Percentiles rank a stretch among this genome's conserved stretches.
phyloP scores from a whole-genome alignment of 2,797 vertebrate genomes.

The Fringilla coelebs region DNA sequence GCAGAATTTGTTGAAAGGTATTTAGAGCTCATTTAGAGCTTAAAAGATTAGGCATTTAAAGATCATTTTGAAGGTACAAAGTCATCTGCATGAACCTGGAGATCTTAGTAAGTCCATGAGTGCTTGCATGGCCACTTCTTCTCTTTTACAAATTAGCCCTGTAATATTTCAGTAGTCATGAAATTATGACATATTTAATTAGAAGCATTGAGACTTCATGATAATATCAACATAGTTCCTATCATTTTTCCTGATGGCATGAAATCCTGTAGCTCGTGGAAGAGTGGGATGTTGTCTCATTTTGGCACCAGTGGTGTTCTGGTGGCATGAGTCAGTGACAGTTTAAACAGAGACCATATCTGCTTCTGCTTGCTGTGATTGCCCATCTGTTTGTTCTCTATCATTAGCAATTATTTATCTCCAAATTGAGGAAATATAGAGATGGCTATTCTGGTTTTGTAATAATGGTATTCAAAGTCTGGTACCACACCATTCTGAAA shows the following conservation, averaged over 20 bases:
- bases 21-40: not conserved
- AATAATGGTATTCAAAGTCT: not conserved
- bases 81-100: not conserved
- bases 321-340: not conserved
- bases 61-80: not conserved
- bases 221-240: not conserved
- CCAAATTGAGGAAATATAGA: not conserved
- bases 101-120: not conserved
- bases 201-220: not conserved
- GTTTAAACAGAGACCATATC: not conserved
- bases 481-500: not conserved
- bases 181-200: not conserved
- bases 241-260: not conserved
- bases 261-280: not conserved
- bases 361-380: conserved; percentile 16
- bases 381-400: conserved; percentile 43
- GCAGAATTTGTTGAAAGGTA: not conserved
- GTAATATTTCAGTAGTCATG: not conserved
- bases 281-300: not conserved
- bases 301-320: conserved; percentile 22
- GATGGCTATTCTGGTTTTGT: not conserved
- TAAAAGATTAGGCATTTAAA: not conserved
- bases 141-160: not conserved
- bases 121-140: not conserved
- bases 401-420: conserved; percentile 24